Percentiles rank a stretch among this genome's conserved stretches.
Evolutionary conservation across 2,797 vertebrate species (phyloP).

Genomic region (Calcarius lapponicus): DNA sequence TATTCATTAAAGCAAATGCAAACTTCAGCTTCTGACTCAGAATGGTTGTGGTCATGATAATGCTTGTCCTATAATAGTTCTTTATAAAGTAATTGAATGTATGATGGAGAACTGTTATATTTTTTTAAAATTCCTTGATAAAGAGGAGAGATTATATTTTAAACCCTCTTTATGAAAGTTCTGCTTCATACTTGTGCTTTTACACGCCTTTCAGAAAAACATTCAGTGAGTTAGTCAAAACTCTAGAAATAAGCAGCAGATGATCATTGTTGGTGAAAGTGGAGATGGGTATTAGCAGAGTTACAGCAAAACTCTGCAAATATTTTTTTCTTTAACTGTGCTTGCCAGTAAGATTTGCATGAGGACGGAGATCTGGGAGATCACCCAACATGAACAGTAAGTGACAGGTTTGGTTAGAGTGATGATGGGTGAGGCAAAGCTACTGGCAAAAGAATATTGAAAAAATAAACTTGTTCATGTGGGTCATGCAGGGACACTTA

Average conservation of each 20-base stretch:
- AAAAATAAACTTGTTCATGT: neutral
- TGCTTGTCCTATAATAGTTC: neutral
- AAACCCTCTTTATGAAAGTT: neutral
- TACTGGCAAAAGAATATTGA: neutral
- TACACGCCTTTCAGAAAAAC: neutral
- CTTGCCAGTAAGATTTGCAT: neutral
- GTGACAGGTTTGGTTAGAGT: neutral
- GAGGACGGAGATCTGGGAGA: neutral
- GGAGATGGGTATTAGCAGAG: neutral
- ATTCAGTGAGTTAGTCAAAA: neutral
- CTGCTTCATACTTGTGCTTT: neutral
- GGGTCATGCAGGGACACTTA: too few relatives aligned
- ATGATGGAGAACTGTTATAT: neutral
- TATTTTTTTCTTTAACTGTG: neutral
- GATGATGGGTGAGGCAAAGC: neutral
- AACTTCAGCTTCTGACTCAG: neutral
- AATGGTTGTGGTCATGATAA: neutral
- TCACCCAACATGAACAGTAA: neutral
- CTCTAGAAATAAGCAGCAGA: neutral
- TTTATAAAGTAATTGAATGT: neutral
- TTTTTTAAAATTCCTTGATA: neutral
- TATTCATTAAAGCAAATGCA: neutral
- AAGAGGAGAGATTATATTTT: neutral
- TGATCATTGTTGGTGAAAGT: neutral
- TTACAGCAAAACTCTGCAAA: neutral